A percentile compares a stretch with the other conserved stretches of the same genome.
These are phyloP conservation scores for Leptothorax acervorum DNA, from an alignment of 2,888 invertebrate species.

Conservation along the genomic window DNA sequence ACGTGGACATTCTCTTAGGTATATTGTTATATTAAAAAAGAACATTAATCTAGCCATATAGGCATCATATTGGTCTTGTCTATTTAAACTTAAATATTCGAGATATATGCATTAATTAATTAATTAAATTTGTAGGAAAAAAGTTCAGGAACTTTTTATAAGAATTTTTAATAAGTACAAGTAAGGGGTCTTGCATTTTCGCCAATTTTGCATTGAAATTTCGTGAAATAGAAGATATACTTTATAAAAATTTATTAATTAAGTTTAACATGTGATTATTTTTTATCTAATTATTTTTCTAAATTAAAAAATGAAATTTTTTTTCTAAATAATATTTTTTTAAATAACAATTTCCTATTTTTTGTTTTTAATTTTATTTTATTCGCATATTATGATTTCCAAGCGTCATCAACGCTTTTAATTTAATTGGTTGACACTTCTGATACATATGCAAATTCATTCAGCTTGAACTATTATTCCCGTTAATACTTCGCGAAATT, in stretches of 20 bases:
- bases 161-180: not conserved
- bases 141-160: not conserved
- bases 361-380: not conserved
- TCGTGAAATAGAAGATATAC: not conserved
- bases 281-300: not conserved
- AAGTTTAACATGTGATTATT: not conserved
- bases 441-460: not conserved
- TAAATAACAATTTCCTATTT: not conserved
- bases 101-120: no score
- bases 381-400: not conserved
- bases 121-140: not conserved
- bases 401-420: not conserved
- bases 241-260: not conserved
- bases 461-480: not conserved
- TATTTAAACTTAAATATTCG: not conserved
- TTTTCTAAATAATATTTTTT: not conserved
- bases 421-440: not conserved
- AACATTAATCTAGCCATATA: not conserved
- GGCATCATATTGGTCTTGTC: not conserved
- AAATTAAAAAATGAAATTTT: not conserved
- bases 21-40: slow-evolving; percentile 3
- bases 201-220: not conserved
- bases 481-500: not conserved
- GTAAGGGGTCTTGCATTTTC: not conserved
- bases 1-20: not conserved